Percentiles rank a stretch among this genome's conserved stretches.
Evolutionary conservation across 2,113 vertebrate genomes (phyloP).

Genomic region (Phylloscopus trochiloides): DNA sequence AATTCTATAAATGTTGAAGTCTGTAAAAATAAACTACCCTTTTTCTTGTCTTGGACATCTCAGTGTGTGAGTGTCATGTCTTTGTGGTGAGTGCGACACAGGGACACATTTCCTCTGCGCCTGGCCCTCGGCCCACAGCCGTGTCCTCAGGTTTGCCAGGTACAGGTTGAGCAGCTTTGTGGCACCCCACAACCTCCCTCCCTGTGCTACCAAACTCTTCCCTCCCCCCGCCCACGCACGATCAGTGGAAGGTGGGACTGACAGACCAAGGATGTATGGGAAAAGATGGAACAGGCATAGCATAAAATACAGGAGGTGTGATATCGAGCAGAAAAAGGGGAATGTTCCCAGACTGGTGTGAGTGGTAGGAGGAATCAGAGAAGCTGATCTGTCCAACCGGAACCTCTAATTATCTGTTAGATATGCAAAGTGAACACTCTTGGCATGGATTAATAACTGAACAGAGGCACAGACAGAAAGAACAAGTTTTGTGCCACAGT

Average conservation of each 20-base stretch:
- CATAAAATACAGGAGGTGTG: not conserved
- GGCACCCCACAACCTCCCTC: not conserved
- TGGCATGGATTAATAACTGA: not conserved
- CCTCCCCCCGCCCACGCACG: not conserved
- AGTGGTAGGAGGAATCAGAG: not conserved
- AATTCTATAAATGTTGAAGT: too few species aligned
- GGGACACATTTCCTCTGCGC: accelerated
- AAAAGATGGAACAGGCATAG: not conserved
- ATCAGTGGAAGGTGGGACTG: not conserved
- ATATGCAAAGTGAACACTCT: not conserved
- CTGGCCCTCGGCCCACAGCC: accelerated
- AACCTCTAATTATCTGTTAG: not conserved
- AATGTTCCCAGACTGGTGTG: not conserved
- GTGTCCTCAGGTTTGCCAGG: not conserved
- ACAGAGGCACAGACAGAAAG: not conserved
- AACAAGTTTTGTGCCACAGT: not conserved
- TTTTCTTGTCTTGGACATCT: too few species aligned
- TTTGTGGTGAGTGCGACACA: not conserved
- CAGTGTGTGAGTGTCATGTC: too few species aligned
- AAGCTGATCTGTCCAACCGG: not conserved
- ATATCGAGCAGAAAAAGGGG: not conserved
- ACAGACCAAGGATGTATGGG: not conserved
- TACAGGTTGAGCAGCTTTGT: not conserved
- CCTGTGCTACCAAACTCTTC: not conserved
- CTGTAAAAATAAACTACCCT: too few species aligned